Evolutionary conservation across 1,140 invertebrate genomes (phyloP).

Genomic region (Scaptodrosophila lebanonensis): DNA sequence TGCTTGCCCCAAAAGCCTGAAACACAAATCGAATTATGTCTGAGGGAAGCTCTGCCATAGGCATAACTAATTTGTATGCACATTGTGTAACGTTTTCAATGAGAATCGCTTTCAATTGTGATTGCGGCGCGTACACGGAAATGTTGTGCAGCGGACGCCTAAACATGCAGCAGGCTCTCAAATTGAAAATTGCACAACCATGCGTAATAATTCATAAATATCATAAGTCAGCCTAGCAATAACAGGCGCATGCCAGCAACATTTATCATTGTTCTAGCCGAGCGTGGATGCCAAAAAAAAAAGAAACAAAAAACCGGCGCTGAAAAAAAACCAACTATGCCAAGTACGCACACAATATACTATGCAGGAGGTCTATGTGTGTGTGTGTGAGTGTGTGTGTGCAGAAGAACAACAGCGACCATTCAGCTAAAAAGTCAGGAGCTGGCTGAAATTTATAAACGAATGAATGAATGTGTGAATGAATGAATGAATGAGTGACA

Average conservation of each 20-base stretch:
- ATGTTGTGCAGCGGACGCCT: too few species aligned
- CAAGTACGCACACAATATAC: conserved; percentile 10
- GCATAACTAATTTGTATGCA: too few species aligned
- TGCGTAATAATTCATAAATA: conserved; percentile 27
- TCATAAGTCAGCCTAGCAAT: conserved; percentile 53
- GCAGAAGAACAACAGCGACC: background rate
- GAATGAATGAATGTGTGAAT: conserved; percentile 41
- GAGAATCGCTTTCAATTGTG: too few species aligned
- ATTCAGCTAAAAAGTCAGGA: conserved; percentile 19
- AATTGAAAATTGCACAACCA: conserved; percentile 20
- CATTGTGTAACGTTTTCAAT: too few species aligned
- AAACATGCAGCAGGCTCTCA: too few species aligned
- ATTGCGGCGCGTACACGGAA: too few species aligned
- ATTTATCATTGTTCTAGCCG: conserved; percentile 63
- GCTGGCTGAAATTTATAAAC: conserved; percentile 20
- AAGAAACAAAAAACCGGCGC: background rate
- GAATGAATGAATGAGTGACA: conserved; percentile 30
- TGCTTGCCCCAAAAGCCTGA: too few species aligned
- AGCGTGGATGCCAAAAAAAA: conserved; percentile 39
- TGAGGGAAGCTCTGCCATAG: too few species aligned
- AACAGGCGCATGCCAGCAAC: conserved; percentile 56
- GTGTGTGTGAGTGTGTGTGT: background rate
- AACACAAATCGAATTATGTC: too few species aligned
- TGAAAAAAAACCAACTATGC: conserved; percentile 5
- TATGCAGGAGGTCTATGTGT: conserved; percentile 1